Percentiles rank a stretch among this genome's conserved stretches.
Evolutionary conservation across 2,888 invertebrate species (phyloP).

Genomic region (Alentia gelatinosa): DNA sequence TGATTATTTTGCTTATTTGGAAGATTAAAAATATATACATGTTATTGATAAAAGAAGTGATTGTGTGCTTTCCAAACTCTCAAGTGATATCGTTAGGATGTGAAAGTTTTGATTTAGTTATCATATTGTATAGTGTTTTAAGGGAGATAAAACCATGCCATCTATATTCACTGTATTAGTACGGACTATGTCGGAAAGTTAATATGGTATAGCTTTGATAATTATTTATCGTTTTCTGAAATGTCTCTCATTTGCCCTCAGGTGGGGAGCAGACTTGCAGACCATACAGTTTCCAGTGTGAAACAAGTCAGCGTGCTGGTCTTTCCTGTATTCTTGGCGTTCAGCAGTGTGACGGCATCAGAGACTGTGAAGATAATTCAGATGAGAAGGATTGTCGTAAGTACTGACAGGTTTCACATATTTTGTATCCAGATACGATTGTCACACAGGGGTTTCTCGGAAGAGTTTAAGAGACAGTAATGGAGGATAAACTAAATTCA

Average conservation of each 20-base stretch:
- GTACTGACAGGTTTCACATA: too few relatives aligned
- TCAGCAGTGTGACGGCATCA: conserved; percentile 89
- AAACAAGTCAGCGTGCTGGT: conserved; percentile 62
- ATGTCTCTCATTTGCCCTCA: background rate
- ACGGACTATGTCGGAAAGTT: too few relatives aligned
- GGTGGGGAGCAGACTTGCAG: conserved; percentile 83
- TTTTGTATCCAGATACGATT: too few relatives aligned
- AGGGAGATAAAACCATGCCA: too few relatives aligned
- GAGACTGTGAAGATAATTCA: conserved; percentile 91
- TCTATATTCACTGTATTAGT: too few relatives aligned
- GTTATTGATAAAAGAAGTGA: background rate
- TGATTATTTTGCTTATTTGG: background rate
- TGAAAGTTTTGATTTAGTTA: background rate
- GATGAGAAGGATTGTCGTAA: conserved; percentile 85
- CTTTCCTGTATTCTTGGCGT: conserved; percentile 83
- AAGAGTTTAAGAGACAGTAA: too few relatives aligned
- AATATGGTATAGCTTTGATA: too few relatives aligned
- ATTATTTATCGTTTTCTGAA: too few relatives aligned
- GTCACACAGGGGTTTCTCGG: too few relatives aligned
- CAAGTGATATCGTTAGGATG: background rate
- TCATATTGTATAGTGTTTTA: too few relatives aligned
- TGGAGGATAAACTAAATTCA: too few relatives aligned
- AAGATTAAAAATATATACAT: background rate
- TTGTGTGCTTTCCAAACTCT: background rate
- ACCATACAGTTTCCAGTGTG: conserved; percentile 93